Evolutionary conservation across 2,888 invertebrate species (phyloP).

Genomic region (Gisinianus flammeolus): DNA sequence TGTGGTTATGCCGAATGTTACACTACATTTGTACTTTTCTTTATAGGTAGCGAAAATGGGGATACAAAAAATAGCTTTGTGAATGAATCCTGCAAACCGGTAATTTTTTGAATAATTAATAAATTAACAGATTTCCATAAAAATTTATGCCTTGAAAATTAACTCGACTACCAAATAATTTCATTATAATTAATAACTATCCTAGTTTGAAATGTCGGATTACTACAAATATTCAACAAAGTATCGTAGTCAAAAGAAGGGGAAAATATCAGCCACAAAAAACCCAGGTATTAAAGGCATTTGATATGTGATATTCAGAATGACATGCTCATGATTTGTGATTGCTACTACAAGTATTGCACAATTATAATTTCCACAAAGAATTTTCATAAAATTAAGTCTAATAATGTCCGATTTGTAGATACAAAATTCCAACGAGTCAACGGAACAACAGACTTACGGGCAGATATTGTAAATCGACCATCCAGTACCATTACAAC

Average conservation of each 20-base stretch:
- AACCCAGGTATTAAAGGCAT: conserved; percentile 15
- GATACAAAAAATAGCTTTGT: conserved; percentile 45
- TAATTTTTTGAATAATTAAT: no score
- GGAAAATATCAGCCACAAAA: conserved; percentile 17
- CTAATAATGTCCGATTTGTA: no score
- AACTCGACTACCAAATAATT: no score
- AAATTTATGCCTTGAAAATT: no score
- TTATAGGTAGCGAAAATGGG: conserved; percentile 56
- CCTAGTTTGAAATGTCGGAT: conserved; percentile 98
- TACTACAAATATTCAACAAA: conserved; percentile 97
- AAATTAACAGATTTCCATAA: no score
- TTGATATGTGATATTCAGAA: neutral
- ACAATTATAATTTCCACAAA: no score
- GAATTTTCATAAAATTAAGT: no score
- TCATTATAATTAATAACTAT: no score
- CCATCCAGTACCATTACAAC: neutral
- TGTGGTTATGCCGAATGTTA: neutral
- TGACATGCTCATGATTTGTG: no score
- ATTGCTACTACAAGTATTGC: no score
- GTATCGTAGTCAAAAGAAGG: conserved; percentile 66
- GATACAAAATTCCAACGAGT: conserved; percentile 12
- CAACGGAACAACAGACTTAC: conserved; percentile 19
- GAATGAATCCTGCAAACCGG: conserved; percentile 87
- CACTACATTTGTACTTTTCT: neutral
- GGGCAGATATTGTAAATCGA: neutral